Percentiles rank a stretch among this genome's conserved stretches.
These are phyloP conservation scores for Cataglyphis rosenhaueri DNA, from an alignment of 2,888 invertebrate species.

Conservation along the genomic window DNA sequence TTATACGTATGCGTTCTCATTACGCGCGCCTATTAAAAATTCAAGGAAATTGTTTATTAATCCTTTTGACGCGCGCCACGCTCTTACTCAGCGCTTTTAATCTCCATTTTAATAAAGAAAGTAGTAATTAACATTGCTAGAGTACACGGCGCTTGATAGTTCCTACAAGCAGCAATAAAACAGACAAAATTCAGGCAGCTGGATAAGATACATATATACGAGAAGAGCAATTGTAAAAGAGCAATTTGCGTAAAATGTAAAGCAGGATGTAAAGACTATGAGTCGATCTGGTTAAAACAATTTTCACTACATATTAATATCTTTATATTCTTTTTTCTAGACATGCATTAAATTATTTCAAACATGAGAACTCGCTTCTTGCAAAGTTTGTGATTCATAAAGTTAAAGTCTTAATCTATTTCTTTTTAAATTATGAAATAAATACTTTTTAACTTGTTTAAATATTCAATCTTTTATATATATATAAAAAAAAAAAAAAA, in stretches of 20 bases:
- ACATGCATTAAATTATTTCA: not conserved
- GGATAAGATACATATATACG: slow-evolving; percentile 23
- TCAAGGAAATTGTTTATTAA: slow-evolving; percentile 53
- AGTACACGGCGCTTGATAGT: slow-evolving; percentile 30
- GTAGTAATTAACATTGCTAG: slow-evolving; percentile 48
- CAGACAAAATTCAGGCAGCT: slow-evolving; percentile 22
- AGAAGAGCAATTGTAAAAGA: slow-evolving; percentile 29
- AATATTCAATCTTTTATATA: slow-evolving; percentile 19
- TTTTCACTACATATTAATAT: slow-evolving; percentile 23
- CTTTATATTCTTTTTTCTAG: not conserved
- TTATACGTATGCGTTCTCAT: slow-evolving; percentile 4
- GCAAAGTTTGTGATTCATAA: not conserved
- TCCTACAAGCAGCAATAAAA: slow-evolving; percentile 47
- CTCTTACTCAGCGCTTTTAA: slow-evolving; percentile 43
- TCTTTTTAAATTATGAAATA: not conserved
- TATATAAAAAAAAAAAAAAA: not conserved
- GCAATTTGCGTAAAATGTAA: slow-evolving; percentile 36
- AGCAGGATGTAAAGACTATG: slow-evolving; percentile 10
- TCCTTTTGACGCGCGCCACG: slow-evolving; percentile 27
- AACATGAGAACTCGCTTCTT: too few relatives aligned
- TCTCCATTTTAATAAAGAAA: slow-evolving; percentile 51
- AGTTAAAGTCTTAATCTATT: not conserved
- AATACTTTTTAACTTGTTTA: not conserved
- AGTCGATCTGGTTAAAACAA: slow-evolving; percentile 24
- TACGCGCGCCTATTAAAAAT: slow-evolving; percentile 41